A percentile compares a stretch with the other conserved stretches of the same genome.
These are phyloP conservation scores for Sturmia bella DNA, from an alignment of 2,888 invertebrate species.

Conservation along the genomic window DNA sequence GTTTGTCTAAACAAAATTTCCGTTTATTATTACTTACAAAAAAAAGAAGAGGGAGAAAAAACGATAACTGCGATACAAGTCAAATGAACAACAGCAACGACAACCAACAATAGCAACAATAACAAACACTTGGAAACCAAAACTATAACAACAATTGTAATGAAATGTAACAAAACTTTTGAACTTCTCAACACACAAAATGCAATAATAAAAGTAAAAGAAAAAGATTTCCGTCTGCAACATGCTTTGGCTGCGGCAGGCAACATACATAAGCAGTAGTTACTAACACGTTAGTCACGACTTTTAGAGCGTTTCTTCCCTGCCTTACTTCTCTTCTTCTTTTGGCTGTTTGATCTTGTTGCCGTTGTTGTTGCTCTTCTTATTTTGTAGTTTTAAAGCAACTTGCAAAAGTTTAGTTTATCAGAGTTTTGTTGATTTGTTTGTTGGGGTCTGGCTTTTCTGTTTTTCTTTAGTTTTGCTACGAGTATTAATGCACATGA, in stretches of 20 bases:
- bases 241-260: conserved; percentile 36
- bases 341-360: conserved; percentile 20
- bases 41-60: not conserved
- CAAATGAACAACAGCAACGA: conserved; percentile 48
- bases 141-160: conserved; percentile 56
- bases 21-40: not conserved
- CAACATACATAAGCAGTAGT: conserved; percentile 28
- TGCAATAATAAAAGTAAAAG: not conserved
- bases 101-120: conserved; percentile 27
- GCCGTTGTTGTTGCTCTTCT: conserved; percentile 8
- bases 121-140: conserved; percentile 48
- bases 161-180: conserved; percentile 68
- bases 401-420: conserved; percentile 40
- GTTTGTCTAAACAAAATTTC: conserved; percentile 10
- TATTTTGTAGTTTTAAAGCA: conserved; percentile 20
- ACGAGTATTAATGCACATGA: conserved; percentile 30
- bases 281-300: conserved; percentile 70
- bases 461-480: conserved; percentile 12
- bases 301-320: conserved; percentile 58
- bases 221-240: not conserved
- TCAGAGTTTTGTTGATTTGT: conserved; percentile 8
- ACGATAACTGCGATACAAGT: conserved; percentile 44
- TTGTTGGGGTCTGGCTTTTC: not conserved
- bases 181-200: conserved; percentile 39
- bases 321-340: not conserved